Conservation (phyloP, 2,888 invertebrate genomes). For the Sesia bembeciformis region DNA sequence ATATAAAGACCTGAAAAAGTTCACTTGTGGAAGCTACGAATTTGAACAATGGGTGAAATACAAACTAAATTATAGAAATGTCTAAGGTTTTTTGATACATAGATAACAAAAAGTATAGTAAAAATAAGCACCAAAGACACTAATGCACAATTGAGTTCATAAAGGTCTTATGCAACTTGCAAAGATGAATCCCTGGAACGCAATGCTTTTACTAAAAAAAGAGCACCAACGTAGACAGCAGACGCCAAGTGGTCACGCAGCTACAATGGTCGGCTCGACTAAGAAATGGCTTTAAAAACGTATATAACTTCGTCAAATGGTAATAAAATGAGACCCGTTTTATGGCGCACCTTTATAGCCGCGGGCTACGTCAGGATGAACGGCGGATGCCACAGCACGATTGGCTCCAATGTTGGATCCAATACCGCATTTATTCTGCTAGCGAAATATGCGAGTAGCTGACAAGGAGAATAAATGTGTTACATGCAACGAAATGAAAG, state of each 20-base stretch:
- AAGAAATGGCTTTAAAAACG: slow-evolving; percentile 65
- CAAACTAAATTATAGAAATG: too few species aligned
- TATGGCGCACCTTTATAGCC: slow-evolving; percentile 67
- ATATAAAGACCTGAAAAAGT: too few species aligned
- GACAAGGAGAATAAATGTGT: background rate
- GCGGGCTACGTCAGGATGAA: slow-evolving; percentile 54
- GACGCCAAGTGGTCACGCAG: slow-evolving; percentile 45
- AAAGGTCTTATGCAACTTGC: too few species aligned
- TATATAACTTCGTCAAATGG: slow-evolving; percentile 70
- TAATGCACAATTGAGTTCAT: too few species aligned
- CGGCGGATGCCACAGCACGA: slow-evolving; percentile 38
- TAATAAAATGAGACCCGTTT: slow-evolving; percentile 68
- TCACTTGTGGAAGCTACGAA: too few species aligned
- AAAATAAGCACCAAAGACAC: too few species aligned
- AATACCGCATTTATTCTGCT: slow-evolving; percentile 5
- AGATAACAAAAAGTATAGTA: too few species aligned
- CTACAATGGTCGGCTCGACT: slow-evolving; percentile 51
- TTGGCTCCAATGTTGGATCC: slow-evolving; percentile 27
- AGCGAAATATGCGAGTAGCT: background rate
- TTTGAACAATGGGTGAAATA: too few species aligned
- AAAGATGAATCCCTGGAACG: background rate
- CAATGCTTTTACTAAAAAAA: slow-evolving; percentile 37
- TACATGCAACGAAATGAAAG: too few species aligned
- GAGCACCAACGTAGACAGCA: slow-evolving; percentile 26
- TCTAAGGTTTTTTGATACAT: too few species aligned